These are phyloP conservation scores for Empis stercorea DNA, from an alignment of 2,888 invertebrate species.

Conservation along the genomic window DNA sequence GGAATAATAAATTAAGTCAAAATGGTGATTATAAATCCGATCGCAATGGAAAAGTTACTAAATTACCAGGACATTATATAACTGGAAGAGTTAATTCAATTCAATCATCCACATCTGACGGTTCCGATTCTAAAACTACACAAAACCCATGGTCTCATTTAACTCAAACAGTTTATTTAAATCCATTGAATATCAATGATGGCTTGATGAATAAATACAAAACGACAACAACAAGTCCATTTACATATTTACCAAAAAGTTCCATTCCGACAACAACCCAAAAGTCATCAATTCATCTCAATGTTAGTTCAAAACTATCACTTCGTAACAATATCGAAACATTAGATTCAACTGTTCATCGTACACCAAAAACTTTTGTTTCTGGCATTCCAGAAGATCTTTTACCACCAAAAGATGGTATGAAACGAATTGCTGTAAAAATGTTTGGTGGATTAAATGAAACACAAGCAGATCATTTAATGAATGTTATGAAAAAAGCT, in stretches of 20 bases:
- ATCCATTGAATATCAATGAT: slow-evolving; percentile 60
- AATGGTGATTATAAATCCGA: slow-evolving; percentile 7
- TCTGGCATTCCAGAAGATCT: slow-evolving; percentile 40
- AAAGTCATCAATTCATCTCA: slow-evolving; percentile 23
- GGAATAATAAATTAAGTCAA: slow-evolving; percentile 25
- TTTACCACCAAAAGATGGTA: slow-evolving; percentile 48
- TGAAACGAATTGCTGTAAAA: slow-evolving; percentile 57
- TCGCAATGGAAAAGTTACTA: not conserved
- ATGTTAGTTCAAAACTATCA: slow-evolving; percentile 20
- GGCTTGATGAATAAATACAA: slow-evolving; percentile 39
- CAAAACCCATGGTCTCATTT: slow-evolving; percentile 39
- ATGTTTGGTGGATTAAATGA: slow-evolving; percentile 64
- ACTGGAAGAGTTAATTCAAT: slow-evolving; percentile 3
- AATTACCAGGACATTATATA: slow-evolving; percentile 12
- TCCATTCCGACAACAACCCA: slow-evolving; percentile 16
- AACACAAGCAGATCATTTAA: slow-evolving; percentile 57
- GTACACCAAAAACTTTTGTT: not conserved
- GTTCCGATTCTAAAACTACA: slow-evolving; percentile 21
- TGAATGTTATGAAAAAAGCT: slow-evolving; percentile 72
- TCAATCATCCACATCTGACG: not conserved
- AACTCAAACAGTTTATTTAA: slow-evolving; percentile 51
- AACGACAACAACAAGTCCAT: slow-evolving; percentile 28
- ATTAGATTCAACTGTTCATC: slow-evolving; percentile 30
- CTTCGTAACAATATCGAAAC: slow-evolving; percentile 18
- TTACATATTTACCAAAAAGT: slow-evolving; percentile 29